Conservation (phyloP, 2,888 invertebrate species). For the Gerris lacustris region DNA sequence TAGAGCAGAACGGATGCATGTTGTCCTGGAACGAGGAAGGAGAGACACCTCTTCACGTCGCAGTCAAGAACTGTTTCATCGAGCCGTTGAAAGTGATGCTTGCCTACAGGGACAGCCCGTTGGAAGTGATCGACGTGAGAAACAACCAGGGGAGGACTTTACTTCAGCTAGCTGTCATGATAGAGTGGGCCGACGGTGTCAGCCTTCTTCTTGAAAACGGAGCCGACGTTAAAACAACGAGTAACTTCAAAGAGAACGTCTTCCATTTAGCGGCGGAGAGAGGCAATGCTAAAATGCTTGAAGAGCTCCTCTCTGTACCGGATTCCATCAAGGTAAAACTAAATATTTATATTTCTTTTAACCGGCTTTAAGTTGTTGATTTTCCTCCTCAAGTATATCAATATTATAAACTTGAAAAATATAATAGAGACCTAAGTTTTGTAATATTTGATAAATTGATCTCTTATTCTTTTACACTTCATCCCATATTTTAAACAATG, state of each 20-base stretch:
- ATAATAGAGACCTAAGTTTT: too few species aligned
- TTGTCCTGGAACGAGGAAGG: conserved; percentile 38
- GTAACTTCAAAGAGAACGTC: conserved; percentile 38
- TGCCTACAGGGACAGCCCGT: conserved; percentile 15
- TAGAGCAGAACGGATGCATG: conserved; percentile 21
- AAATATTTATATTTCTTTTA: not conserved
- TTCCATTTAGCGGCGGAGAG: conserved; percentile 44
- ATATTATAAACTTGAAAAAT: too few species aligned
- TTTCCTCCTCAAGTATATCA: too few species aligned
- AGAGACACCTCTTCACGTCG: conserved; percentile 43
- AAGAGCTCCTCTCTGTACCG: conserved; percentile 42
- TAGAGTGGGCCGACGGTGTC: conserved; percentile 44
- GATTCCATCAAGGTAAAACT: conserved; percentile 35
- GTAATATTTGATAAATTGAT: too few species aligned
- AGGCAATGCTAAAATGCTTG: conserved; percentile 42
- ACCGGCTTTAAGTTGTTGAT: too few species aligned
- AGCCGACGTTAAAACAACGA: conserved; percentile 38
- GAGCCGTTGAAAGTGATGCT: conserved; percentile 37
- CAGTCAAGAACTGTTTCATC: conserved; percentile 37
- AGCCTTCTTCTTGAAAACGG: conserved; percentile 42
- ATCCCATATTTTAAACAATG: too few species aligned
- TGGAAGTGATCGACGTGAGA: conserved; percentile 36
- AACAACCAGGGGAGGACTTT: conserved; percentile 40
- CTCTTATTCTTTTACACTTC: too few species aligned
- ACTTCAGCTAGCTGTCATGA: conserved; percentile 42